Conservation (phyloP, 2,113 vertebrate species). For the Indicator indicator region DNA sequence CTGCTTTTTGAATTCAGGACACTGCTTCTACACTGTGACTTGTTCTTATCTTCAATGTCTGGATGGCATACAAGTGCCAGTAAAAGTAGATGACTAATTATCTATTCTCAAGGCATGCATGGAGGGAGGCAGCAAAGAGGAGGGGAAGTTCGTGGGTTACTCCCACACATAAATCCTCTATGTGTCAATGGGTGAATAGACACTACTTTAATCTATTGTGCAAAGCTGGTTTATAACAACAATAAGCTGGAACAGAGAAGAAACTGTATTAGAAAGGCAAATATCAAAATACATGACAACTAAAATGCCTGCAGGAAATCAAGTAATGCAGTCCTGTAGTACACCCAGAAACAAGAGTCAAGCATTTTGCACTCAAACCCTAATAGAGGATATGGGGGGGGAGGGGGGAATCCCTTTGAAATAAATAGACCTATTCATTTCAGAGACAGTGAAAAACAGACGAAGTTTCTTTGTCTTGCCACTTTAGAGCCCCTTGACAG, state of each 20-base stretch:
- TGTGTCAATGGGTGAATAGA: slow-evolving; percentile 60
- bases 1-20: slow-evolving; percentile 34
- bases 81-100: slow-evolving; percentile 70
- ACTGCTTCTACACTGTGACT: background rate
- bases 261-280: slow-evolving; percentile 51
- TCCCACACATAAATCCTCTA: slow-evolving; percentile 70
- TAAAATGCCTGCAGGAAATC: slow-evolving; percentile 58
- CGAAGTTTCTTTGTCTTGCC: slow-evolving; percentile 70
- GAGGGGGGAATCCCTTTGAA: slow-evolving; percentile 37
- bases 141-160: slow-evolving; percentile 62
- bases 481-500: slow-evolving; percentile 70
- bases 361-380: slow-evolving; percentile 49
- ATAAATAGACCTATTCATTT: slow-evolving; percentile 76
- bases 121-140: slow-evolving; percentile 45
- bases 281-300: slow-evolving; percentile 54
- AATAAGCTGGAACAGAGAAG: slow-evolving; percentile 61
- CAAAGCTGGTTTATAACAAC: slow-evolving; percentile 54
- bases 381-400: slow-evolving; percentile 12
- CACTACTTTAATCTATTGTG: slow-evolving; percentile 63
- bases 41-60: slow-evolving; percentile 52
- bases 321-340: slow-evolving; percentile 21
- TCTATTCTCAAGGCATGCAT: slow-evolving; percentile 58
- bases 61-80: slow-evolving; percentile 54
- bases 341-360: slow-evolving; percentile 50
- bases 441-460: slow-evolving; percentile 66